Evolutionary conservation across 2,113 vertebrate species (phyloP), one percentile per base, ranked within the genome.

Genomic region (Budorcas taxicolor): DNA sequence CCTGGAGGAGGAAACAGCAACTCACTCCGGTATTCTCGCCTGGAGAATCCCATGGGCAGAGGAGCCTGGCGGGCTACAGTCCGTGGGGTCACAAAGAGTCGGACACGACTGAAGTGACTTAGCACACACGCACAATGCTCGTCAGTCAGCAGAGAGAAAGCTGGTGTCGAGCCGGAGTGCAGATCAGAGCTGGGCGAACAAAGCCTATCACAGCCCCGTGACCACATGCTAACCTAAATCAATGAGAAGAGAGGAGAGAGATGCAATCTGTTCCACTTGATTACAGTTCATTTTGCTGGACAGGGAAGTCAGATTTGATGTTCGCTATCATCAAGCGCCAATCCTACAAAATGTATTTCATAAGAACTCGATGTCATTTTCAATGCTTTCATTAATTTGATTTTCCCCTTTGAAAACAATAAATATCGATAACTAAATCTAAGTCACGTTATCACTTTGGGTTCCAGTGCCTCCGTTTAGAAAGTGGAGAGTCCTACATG

Each of bases 371-470:
- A 60, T 80, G 88, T 78, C 71, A 45, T 67, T 86, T 87, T 58
- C 96, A 82, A 87, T 80, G 76, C 93, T 87, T 74, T 96, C 93
- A 94, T 96, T 98, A 97, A 98, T 98, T 96, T 91, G 95, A 98
- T 98, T 98, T 89, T 31, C 81, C 86, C 52, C 94, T 43, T 91
- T 96, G 86, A 67, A 91, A 87, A 94, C 43, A 95, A 86, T 80
- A 93, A 94, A 67, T 58, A 78, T 33, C 47, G 78, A 71, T 74
- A 94, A 83, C 82, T 64, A 84, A 86, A 86, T 97, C 86, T 2
- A 33, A 80, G 85, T 10, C 60, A n/a, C 0, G 0, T 40, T 52
- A 45, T 33, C 36, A 84, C 53, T 80, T n/a, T n/a, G 87, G 40
- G 62, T 60, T 90, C 53, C 19, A 25, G 19, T 7, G 52, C 33